Conservation (phyloP, 2,888 invertebrate species). For the Drosophila austrosaltans region DNA sequence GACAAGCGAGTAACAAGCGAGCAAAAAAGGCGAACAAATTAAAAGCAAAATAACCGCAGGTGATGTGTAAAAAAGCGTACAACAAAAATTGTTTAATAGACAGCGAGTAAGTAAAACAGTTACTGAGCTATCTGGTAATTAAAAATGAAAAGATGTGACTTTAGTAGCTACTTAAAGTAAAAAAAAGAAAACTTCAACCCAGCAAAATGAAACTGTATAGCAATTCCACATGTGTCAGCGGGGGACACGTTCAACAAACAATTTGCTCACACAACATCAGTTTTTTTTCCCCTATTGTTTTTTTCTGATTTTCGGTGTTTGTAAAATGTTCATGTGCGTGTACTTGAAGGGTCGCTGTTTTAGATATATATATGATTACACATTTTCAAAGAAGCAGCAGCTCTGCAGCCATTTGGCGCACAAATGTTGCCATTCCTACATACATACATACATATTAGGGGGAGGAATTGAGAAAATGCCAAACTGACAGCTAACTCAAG, state of each 20-base stretch:
- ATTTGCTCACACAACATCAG: constrained; percentile 54
- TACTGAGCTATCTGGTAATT: constrained; percentile 52
- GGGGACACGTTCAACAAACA: constrained; percentile 66
- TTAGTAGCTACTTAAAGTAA: constrained; percentile 39
- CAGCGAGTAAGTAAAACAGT: constrained; percentile 20
- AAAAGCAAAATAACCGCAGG: constrained; percentile 67
- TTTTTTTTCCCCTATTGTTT: constrained; percentile 4
- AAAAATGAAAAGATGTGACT: constrained; percentile 46
- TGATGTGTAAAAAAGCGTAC: constrained; percentile 30
- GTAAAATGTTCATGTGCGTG: constrained; percentile 12
- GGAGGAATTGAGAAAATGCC: constrained; percentile 14
- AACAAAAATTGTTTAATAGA: background rate
- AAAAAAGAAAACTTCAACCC: constrained; percentile 21
- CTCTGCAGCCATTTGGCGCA: constrained; percentile 54
- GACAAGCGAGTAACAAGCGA: constrained; percentile 48
- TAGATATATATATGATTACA: constrained; percentile 71
- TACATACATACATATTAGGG: constrained; percentile 6
- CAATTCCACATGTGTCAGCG: background rate
- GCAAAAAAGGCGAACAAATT: constrained; percentile 53
- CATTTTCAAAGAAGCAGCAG: constrained; percentile 76
- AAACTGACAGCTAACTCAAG: constrained; percentile 48
- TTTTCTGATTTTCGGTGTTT: constrained; percentile 21
- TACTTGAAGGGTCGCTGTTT: constrained; percentile 46
- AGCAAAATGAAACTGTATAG: constrained; percentile 1
- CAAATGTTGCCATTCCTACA: constrained; percentile 19